Conservation (phyloP, 2,888 invertebrate species). For the Busseola fusca region DNA sequence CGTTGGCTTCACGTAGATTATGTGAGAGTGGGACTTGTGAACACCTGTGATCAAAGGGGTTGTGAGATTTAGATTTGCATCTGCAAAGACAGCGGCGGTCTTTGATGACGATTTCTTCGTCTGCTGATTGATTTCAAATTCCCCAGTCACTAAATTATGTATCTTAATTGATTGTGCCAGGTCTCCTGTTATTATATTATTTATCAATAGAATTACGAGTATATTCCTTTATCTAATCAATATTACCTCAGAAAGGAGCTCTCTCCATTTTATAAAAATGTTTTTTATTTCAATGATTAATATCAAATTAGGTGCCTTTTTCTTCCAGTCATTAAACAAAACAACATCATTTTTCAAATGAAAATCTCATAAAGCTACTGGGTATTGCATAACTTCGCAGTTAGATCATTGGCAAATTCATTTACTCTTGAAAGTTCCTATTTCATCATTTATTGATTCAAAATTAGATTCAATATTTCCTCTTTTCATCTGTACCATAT, state of each 20-base stretch:
- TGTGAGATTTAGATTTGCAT: constrained; percentile 30
- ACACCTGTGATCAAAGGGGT: constrained; percentile 43
- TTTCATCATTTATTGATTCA: background rate
- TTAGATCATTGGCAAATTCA: background rate
- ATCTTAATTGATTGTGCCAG: background rate
- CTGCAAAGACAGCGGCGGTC: background rate
- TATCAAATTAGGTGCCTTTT: too few relatives aligned
- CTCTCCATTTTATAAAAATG: too few relatives aligned
- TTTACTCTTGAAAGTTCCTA: background rate
- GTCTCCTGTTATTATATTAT: too few relatives aligned
- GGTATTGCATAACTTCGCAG: background rate
- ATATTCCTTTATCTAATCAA: background rate
- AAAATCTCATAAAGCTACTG: background rate
- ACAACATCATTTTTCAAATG: background rate
- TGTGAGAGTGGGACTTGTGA: constrained; percentile 25
- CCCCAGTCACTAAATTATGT: background rate
- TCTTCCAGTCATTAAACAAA: background rate
- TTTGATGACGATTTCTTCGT: constrained; percentile 10
- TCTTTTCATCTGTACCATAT: background rate
- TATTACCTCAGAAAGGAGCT: too few relatives aligned
- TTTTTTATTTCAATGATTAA: background rate
- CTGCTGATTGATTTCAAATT: background rate
- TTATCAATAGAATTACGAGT: too few relatives aligned
- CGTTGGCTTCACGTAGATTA: constrained; percentile 25
- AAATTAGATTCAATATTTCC: background rate